These are phyloP conservation scores for Notarius lentiginosus DNA, from an alignment of 2,113 vertebrate genomes.

Conservation along the genomic window DNA sequence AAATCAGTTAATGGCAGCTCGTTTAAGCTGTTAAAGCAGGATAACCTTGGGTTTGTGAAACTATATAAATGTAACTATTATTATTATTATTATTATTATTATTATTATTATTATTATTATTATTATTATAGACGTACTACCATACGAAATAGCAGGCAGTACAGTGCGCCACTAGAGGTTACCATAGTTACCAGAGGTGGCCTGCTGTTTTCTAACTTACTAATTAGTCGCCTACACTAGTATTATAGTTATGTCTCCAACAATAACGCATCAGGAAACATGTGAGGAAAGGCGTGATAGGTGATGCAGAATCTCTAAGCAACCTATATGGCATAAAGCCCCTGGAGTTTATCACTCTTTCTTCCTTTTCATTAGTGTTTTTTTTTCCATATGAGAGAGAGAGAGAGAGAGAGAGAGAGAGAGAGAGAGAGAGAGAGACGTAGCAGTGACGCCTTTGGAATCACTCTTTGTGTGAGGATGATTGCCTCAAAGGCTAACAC, in stretches of 20 bases:
- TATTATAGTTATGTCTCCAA: not conserved
- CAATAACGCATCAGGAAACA: not conserved
- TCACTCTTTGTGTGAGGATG: conserved; percentile 11
- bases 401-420: conserved; percentile 18
- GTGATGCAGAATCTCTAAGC: not conserved
- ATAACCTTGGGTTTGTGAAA: too few species aligned
- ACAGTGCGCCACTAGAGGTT: conserved; percentile 5
- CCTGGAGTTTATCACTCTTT: not conserved
- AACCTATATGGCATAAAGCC: not conserved
- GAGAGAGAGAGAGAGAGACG: conserved; percentile 7
- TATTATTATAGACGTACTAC: too few species aligned
- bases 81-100: too few species aligned
- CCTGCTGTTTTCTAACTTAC: not conserved
- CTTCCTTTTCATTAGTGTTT: not conserved
- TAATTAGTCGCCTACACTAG: not conserved
- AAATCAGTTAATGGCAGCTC: not conserved
- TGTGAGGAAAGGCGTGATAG: not conserved
- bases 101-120: too few species aligned
- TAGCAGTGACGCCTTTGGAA: conserved; percentile 35
- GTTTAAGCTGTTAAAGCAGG: not conserved
- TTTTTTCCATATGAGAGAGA: not conserved
- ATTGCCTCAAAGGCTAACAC: not conserved
- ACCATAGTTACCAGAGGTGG: conserved; percentile 15
- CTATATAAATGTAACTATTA: too few species aligned
- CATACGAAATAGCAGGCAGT: not conserved